Evolutionary conservation across 2,888 invertebrate genomes (phyloP).

Genomic region (Oasisia sp.): DNA sequence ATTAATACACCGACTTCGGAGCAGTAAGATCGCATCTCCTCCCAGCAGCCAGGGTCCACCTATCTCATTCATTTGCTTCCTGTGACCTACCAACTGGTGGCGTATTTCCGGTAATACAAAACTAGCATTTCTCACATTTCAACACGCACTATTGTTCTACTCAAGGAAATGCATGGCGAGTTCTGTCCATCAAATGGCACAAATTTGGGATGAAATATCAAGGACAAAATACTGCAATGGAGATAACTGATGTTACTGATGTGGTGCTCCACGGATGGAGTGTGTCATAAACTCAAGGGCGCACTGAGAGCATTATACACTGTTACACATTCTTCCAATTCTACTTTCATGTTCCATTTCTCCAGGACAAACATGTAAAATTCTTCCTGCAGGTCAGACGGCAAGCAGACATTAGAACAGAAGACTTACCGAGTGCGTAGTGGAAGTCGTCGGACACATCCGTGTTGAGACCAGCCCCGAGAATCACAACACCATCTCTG

Average conservation of each 20-base stretch:
- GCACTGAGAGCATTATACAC: not conserved
- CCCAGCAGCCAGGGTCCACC: too few species aligned
- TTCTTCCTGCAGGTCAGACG: not conserved
- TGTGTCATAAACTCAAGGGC: not conserved
- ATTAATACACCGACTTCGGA: too few species aligned
- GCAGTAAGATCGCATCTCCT: too few species aligned
- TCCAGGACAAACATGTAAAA: not conserved
- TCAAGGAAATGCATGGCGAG: too few species aligned
- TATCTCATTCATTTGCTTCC: too few species aligned
- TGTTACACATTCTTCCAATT: not conserved
- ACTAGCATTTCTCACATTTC: too few species aligned
- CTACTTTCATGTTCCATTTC: not conserved
- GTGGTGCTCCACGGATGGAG: not conserved
- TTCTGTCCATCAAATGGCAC: too few species aligned
- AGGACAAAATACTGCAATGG: not conserved
- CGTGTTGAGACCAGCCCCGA: constrained; percentile 77
- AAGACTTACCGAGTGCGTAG: constrained; percentile 77
- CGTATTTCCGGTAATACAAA: too few species aligned
- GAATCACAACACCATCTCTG: constrained; percentile 74
- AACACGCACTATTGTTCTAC: too few species aligned
- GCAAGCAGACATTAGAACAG: not conserved
- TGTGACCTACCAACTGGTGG: too few species aligned
- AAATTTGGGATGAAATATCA: not conserved
- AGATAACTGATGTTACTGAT: not conserved
- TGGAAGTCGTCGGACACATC: constrained; percentile 76